Base-by-base conservation (phyloP, 1,140 invertebrate species). In the Hycleus phaleratus region DNA sequence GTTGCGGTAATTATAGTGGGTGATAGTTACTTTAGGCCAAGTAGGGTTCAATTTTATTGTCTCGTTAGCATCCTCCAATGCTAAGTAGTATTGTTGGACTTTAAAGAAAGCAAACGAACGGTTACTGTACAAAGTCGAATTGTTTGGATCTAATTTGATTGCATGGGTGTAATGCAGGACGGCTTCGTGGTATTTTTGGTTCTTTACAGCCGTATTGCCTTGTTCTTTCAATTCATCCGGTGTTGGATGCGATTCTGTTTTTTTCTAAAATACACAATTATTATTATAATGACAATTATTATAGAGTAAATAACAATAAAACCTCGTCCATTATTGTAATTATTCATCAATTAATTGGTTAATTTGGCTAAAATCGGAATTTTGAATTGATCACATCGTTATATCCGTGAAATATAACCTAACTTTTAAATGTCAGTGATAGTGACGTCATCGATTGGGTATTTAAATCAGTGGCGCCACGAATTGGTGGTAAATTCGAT, bases 101-200 rank as follows among this genome's bases (percentile, higher is more conserved):
- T 88, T 88, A 10, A 91, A 74, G 73, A 90, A 91, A 18, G 86
- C 86, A 64, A 84, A 80, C 3, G 88, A 91, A 68, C 90, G 76
- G 71, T 91, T 91, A 67, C 88, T 90, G 70, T 88, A 87, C 3
- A 91, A 70, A 5, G 83, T 77, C 71, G 81, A 82, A 75, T 90
- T 89, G 46, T 77, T 77, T 26, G 82, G 80, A 64, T 90, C 86
- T 54, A 84, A 70, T 76, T 89, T 88, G 65, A 91, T 83, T 1
- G 87, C 89, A 68, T 88, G 81, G 9, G 85, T 87, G 68, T 91
- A 91, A 75, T 90, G 85, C 49, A 91, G 73, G 54, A 89, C 79
- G 12, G 90, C 88, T 74, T 90, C 88, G 62, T 82, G 81, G 71
- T 78, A 86, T 65, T 88, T 88, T 53, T 80, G 79, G 64, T 85